Evolutionary conservation across 2,888 invertebrate genomes (phyloP).

Genomic region (Eulithis prunata): DNA sequence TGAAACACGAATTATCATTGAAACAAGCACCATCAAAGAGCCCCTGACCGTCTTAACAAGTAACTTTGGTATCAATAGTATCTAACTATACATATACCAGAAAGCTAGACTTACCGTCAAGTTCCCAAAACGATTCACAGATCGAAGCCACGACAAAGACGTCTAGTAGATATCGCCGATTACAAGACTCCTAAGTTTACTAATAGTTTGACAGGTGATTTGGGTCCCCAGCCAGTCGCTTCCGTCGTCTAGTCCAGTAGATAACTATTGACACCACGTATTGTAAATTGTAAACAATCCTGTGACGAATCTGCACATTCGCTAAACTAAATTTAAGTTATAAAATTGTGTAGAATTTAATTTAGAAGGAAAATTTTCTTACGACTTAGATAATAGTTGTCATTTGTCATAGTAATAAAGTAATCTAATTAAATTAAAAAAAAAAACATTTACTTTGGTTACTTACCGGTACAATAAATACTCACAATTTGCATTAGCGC

Average conservation of each 20-base stretch:
- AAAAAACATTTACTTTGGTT: too few relatives aligned
- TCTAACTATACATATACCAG: not conserved
- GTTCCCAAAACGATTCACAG: conserved; percentile 52
- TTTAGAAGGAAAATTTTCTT: too few relatives aligned
- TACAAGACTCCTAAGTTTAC: conserved; percentile 62
- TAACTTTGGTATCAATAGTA: not conserved
- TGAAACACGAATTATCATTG: too few relatives aligned
- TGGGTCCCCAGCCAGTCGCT: conserved; percentile 73
- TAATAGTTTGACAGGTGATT: conserved; percentile 77
- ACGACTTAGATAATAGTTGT: too few relatives aligned
- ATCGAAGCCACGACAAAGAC: conserved; percentile 75
- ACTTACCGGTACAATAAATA: too few relatives aligned
- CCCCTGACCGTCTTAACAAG: not conserved
- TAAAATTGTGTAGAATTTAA: too few relatives aligned
- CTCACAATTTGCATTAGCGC: too few relatives aligned
- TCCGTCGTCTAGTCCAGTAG: conserved; percentile 59
- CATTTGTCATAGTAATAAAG: too few relatives aligned
- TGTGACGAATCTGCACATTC: not conserved
- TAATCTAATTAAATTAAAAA: too few relatives aligned
- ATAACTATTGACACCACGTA: conserved; percentile 68
- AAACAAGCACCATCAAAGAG: too few relatives aligned
- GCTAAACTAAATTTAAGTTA: not conserved
- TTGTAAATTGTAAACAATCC: conserved; percentile 32
- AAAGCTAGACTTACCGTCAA: conserved; percentile 15
- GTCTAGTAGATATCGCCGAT: conserved; percentile 72